Conservation (phyloP, 2,797 vertebrate species). For the Chelonia mydas region DNA sequence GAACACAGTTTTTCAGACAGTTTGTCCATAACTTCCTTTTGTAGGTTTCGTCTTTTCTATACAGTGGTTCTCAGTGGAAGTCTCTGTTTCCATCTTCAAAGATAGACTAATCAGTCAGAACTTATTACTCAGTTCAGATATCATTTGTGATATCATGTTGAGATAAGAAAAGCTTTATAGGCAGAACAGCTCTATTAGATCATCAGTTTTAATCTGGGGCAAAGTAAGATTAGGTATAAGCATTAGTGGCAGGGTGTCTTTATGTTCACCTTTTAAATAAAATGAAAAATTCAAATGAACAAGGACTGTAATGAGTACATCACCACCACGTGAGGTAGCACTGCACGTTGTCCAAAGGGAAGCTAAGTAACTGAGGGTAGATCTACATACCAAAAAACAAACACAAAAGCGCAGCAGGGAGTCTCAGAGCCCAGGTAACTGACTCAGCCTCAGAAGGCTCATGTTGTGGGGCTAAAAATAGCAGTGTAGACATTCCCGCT, state of each 20-base stretch:
- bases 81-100: slow-evolving; percentile 64
- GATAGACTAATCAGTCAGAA: slow-evolving; percentile 48
- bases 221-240: background rate
- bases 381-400: background rate
- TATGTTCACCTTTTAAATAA: background rate
- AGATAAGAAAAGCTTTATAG: slow-evolving; percentile 20
- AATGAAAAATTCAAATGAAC: background rate
- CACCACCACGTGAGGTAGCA: rapidly evolving
- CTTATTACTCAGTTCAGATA: slow-evolving; percentile 56
- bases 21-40: slow-evolving; percentile 70
- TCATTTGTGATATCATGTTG: slow-evolving; percentile 10
- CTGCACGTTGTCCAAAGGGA: background rate
- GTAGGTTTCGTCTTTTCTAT: slow-evolving; percentile 20
- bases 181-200: slow-evolving; percentile 6
- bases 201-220: background rate
- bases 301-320: background rate
- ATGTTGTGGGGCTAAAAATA: too few species aligned
- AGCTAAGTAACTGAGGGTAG: background rate
- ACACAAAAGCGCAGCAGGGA: background rate
- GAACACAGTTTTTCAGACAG: slow-evolving; percentile 32
- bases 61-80: slow-evolving; percentile 53
- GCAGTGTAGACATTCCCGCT: background rate
- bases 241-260: background rate
- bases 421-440: background rate
- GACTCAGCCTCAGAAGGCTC: background rate